Evolutionary conservation across 2,888 invertebrate genomes (phyloP).

Genomic region (Chydorus sphaericus): DNA sequence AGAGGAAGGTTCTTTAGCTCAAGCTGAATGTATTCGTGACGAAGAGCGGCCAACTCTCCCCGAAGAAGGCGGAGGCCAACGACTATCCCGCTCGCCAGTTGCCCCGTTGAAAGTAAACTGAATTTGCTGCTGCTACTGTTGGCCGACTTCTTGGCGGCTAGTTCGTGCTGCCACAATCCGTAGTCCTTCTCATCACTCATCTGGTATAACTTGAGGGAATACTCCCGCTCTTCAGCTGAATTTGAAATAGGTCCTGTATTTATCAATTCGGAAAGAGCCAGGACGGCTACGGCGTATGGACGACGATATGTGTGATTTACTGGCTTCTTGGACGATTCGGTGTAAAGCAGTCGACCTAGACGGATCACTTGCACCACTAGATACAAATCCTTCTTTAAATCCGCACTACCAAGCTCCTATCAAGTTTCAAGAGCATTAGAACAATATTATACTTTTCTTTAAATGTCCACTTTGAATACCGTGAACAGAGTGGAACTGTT

Average conservation of each 20-base stretch:
- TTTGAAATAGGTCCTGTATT: not conserved
- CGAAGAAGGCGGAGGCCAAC: conserved; percentile 61
- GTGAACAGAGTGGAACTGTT: conserved; percentile 82
- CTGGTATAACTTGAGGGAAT: conserved; percentile 37
- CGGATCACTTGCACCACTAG: conserved; percentile 80
- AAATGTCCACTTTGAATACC: conserved; percentile 27
- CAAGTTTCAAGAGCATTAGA: no score
- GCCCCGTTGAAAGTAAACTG: conserved; percentile 40
- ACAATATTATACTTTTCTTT: conserved; percentile 10
- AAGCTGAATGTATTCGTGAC: conserved; percentile 57
- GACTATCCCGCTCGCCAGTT: conserved; percentile 1
- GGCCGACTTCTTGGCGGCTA: conserved; percentile 67
- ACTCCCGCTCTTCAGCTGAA: conserved; percentile 9
- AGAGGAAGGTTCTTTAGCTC: conserved; percentile 71
- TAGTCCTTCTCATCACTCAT: conserved; percentile 61
- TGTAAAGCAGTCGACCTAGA: conserved; percentile 66
- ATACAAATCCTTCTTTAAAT: conserved; percentile 69
- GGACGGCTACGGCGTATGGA: conserved; percentile 75
- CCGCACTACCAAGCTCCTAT: conserved; percentile 67
- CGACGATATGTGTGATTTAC: conserved; percentile 27
- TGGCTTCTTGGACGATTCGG: conserved; percentile 41
- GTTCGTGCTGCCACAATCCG: conserved; percentile 59
- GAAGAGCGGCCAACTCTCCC: conserved; percentile 63
- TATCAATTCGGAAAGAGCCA: conserved; percentile 37
- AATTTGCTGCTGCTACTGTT: conserved; percentile 75